phyloP scores from a whole-genome alignment of 2,113 vertebrate genomes.

The Talpa occidentalis region DNA sequence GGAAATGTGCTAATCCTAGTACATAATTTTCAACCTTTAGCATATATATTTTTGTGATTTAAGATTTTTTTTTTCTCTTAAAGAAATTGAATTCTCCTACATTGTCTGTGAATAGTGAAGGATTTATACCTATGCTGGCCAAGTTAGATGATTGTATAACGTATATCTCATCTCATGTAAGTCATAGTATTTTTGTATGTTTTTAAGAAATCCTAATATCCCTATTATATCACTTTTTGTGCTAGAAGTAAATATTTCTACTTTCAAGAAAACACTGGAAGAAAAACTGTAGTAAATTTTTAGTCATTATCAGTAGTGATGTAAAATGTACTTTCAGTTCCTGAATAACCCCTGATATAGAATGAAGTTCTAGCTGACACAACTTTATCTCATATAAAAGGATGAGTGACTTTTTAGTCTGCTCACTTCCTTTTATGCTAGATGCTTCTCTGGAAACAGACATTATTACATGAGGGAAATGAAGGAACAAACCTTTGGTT shows the following conservation, averaged over 20 bases:
- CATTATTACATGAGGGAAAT: background rate
- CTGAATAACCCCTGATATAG: background rate
- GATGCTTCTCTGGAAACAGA: constrained; percentile 18
- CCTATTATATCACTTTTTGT: background rate
- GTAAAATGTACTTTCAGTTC: background rate
- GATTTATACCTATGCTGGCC: constrained; percentile 97
- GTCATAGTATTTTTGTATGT: constrained; percentile 77
- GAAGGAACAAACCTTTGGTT: background rate
- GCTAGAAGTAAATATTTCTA: background rate
- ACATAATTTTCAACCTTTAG: constrained; percentile 36
- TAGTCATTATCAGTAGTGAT: background rate
- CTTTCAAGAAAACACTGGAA: background rate
- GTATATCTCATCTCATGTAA: constrained; percentile 97
- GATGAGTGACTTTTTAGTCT: background rate
- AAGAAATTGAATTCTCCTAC: constrained; percentile 98
- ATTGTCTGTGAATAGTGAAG: constrained; percentile 97
- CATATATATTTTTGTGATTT: constrained; percentile 8
- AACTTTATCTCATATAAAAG: background rate
- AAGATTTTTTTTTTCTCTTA: constrained; percentile 67
- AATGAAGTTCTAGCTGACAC: background rate
- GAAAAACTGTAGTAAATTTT: background rate
- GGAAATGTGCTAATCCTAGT: constrained; percentile 15
- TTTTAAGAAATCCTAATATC: constrained; percentile 57
- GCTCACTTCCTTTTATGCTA: background rate
- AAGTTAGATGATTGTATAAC: constrained; percentile 97